Evolutionary conservation across 1,140 invertebrate genomes (phyloP).

Genomic region (Pogonomyrmex californicus): DNA sequence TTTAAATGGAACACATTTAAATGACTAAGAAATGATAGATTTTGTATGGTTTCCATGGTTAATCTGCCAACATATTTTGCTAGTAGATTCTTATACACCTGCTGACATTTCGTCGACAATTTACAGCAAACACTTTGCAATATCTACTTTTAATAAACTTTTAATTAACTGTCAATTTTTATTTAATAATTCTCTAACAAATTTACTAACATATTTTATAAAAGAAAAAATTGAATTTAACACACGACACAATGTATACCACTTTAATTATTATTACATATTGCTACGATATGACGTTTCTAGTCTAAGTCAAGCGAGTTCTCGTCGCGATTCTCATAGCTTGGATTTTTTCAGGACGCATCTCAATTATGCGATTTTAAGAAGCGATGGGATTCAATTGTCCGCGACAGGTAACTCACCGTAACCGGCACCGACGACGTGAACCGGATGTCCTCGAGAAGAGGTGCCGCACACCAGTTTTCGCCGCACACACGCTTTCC

Average conservation of each 20-base stretch:
- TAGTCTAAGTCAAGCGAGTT: not conserved
- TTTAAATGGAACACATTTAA: not conserved
- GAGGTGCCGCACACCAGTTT: conserved; percentile 2
- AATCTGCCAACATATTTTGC: not conserved
- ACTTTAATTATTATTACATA: not conserved
- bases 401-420: conserved; percentile 45
- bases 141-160: not conserved
- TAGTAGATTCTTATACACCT: not conserved
- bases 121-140: not conserved
- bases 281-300: not conserved
- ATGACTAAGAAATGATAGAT: not conserved
- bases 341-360: not conserved
- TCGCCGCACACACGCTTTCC: conserved; percentile 57
- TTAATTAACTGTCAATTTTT: not conserved
- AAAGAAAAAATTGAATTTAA: not conserved
- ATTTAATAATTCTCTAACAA: not conserved
- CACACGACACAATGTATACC: not conserved
- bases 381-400: not conserved
- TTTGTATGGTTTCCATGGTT: not conserved
- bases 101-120: not conserved
- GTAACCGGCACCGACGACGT: not conserved
- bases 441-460: conserved; percentile 47
- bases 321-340: not conserved
- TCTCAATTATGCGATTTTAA: not conserved
- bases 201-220: not conserved